These are phyloP conservation scores for Stenolophus ochropezus DNA, from an alignment of 2,888 invertebrate species.

Conservation along the genomic window DNA sequence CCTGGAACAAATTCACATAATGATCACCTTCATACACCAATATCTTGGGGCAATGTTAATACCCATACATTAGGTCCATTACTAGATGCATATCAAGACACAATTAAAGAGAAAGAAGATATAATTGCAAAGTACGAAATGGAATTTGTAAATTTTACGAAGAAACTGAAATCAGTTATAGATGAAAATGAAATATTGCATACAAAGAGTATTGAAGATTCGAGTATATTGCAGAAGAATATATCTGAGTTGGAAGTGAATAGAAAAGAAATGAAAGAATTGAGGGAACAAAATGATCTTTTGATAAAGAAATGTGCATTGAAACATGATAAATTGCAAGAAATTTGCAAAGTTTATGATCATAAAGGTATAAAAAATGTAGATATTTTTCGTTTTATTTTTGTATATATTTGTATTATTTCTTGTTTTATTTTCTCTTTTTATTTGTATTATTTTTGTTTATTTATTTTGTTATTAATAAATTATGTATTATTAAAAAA, in stretches of 20 bases:
- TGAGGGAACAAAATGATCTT: conserved; percentile 71
- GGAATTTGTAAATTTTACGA: conserved; percentile 82
- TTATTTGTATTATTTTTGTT: conserved; percentile 12
- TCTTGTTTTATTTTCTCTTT: conserved; percentile 40
- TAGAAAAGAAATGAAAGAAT: conserved; percentile 70
- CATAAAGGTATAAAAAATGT: conserved; percentile 76
- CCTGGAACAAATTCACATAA: conserved; percentile 68
- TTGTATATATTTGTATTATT: too few species aligned
- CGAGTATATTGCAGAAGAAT: conserved; percentile 71
- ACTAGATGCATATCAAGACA: conserved; percentile 87
- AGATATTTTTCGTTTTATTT: conserved; percentile 56
- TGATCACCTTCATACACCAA: conserved; percentile 72
- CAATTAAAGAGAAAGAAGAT: conserved; percentile 83
- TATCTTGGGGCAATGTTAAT: conserved; percentile 76
- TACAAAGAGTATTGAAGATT: conserved; percentile 74
- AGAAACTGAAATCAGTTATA: conserved; percentile 82
- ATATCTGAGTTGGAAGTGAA: conserved; percentile 71
- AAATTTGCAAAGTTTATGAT: conserved; percentile 84
- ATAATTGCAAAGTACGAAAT: conserved; percentile 82
- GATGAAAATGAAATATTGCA: conserved; percentile 82
- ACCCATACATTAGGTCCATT: conserved; percentile 82
- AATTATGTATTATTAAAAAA: not conserved
- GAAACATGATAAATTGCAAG: conserved; percentile 83
- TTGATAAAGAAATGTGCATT: conserved; percentile 80
- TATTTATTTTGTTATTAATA: not conserved